phyloP scores from a whole-genome alignment of 2,888 invertebrate genomes.

The Rhaphigaster nebulosa region DNA sequence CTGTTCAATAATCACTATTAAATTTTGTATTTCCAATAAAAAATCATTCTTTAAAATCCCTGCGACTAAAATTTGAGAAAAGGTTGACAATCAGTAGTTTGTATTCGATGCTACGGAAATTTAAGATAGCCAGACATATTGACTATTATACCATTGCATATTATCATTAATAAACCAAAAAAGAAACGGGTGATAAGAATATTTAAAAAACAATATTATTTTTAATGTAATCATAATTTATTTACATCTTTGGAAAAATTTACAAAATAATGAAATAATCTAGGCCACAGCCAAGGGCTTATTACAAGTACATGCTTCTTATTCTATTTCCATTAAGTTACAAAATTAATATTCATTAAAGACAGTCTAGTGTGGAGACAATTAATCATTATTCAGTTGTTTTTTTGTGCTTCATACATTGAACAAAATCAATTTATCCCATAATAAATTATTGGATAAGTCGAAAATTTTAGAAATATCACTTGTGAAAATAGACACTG shows the following conservation, averaged over 20 bases:
- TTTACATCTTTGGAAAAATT: slow-evolving; percentile 59
- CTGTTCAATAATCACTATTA: no score
- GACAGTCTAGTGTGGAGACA: slow-evolving; percentile 36
- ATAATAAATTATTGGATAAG: not conserved
- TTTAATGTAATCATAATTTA: slow-evolving; percentile 41
- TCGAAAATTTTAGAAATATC: not conserved
- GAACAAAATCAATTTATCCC: not conserved
- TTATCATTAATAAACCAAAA: not conserved
- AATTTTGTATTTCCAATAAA: no score
- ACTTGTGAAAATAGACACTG: slow-evolving; percentile 19
- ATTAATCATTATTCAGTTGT: not conserved
- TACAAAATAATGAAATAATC: slow-evolving; percentile 55
- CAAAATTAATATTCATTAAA: slow-evolving; percentile 45
- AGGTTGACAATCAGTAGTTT: not conserved
- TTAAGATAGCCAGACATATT: not conserved
- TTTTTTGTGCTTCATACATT: slow-evolving; percentile 7
- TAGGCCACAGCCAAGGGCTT: slow-evolving; percentile 59
- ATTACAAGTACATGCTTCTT: slow-evolving; percentile 39
- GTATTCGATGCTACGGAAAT: not conserved
- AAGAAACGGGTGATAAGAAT: not conserved
- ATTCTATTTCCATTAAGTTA: not conserved
- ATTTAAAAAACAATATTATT: not conserved
- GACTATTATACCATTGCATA: no score
- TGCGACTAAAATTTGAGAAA: not conserved
- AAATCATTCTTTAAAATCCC: no score